These are phyloP conservation scores for Siniperca chuatsi DNA, from an alignment of 2,113 vertebrate species.

Conservation along the genomic window DNA sequence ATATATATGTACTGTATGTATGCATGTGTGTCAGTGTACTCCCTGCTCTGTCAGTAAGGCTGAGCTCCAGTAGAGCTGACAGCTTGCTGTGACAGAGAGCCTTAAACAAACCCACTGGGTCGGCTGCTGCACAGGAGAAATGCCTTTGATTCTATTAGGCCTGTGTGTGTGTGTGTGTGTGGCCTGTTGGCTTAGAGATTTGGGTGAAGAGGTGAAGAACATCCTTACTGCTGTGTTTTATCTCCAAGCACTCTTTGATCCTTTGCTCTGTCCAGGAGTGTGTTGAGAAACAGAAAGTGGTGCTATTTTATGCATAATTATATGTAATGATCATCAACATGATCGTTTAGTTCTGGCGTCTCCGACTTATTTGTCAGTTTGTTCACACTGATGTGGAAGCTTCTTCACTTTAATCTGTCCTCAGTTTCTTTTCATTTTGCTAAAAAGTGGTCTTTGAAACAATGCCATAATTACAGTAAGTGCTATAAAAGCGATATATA, in stretches of 20 bases:
- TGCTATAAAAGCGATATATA: too few relatives aligned
- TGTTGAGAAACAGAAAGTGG: not conserved
- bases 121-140: conserved; percentile 77
- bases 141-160: conserved; percentile 81
- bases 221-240: conserved; percentile 33
- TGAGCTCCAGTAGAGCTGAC: conserved; percentile 78
- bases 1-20: conserved; percentile 4
- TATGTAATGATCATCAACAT: not conserved
- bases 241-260: conserved; percentile 23
- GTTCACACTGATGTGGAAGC: not conserved
- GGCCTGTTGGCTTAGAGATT: conserved; percentile 62
- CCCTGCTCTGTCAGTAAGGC: conserved; percentile 35
- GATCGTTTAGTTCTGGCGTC: not conserved
- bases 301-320: not conserved
- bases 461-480: too few relatives aligned
- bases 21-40: conserved; percentile 35
- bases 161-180: conserved; percentile 26
- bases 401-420: not conserved
- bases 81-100: conserved; percentile 81
- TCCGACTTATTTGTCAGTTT: not conserved
- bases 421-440: not conserved
- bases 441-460: too few relatives aligned
- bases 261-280: conserved; percentile 12
- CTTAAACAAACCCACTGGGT: conserved; percentile 75
- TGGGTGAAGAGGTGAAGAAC: conserved; percentile 46